A percentile compares a stretch with the other conserved stretches of the same genome.
These are phyloP conservation scores for Schizopygopsis pylzovi DNA, from an alignment of 2,797 vertebrate species.

Conservation along the genomic window DNA sequence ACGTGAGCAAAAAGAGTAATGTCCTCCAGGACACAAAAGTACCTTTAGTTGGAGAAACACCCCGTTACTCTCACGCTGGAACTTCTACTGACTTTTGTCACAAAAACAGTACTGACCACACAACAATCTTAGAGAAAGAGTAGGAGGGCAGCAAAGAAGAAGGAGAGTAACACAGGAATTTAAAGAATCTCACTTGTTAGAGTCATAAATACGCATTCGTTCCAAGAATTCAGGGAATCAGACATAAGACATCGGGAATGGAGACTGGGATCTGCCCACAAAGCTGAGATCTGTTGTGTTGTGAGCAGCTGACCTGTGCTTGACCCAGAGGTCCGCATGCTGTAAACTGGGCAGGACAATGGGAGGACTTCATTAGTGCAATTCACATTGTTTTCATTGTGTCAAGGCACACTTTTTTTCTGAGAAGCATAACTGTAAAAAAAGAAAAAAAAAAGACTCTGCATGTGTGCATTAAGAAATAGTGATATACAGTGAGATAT, in stretches of 20 bases:
- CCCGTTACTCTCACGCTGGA: not conserved
- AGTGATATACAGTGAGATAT: not conserved
- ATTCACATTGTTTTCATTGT: conserved; percentile 27
- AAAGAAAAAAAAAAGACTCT: not conserved
- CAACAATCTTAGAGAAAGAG: not conserved
- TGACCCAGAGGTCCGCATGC: conserved; percentile 44
- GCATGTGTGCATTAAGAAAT: not conserved
- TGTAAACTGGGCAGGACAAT: conserved; percentile 48
- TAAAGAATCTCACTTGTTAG: conserved; percentile 48
- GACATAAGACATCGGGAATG: conserved; percentile 44
- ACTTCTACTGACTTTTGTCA: not conserved
- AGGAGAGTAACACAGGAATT: conserved; percentile 45
- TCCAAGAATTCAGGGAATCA: conserved; percentile 48
- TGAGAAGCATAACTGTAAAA: not conserved
- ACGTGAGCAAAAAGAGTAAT: not conserved
- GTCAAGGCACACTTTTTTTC: conserved; percentile 8
- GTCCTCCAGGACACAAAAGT: not conserved
- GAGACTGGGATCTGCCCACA: conserved; percentile 26
- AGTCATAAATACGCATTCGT: conserved; percentile 41
- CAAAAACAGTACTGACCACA: conserved; percentile 23
- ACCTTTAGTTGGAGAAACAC: not conserved
- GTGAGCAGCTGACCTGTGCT: conserved; percentile 30
- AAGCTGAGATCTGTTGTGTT: conserved; percentile 30
- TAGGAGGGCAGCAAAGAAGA: not conserved
- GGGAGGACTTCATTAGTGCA: conserved; percentile 24